Evolutionary conservation across 2,797 vertebrate genomes (phyloP).

Genomic region (Sphaeramia orbicularis): DNA sequence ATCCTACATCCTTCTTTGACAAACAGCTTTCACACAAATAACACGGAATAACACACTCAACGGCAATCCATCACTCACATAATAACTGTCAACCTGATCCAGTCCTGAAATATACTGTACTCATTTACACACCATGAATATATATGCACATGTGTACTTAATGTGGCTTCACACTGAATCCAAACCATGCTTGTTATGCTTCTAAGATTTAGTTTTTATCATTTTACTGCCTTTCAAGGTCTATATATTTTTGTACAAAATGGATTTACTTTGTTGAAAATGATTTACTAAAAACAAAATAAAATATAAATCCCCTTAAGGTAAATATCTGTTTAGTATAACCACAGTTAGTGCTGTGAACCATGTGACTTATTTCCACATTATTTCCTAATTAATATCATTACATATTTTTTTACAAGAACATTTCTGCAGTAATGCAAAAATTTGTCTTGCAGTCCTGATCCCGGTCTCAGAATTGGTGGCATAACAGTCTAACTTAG

Average conservation of each 20-base stretch:
- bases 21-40: slow-evolving; percentile 45
- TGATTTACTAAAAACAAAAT: slow-evolving; percentile 11
- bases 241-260: slow-evolving; percentile 13
- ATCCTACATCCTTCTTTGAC: slow-evolving; percentile 50
- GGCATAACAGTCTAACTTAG: slow-evolving; percentile 12
- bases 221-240: too few relatives aligned
- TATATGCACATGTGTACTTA: slow-evolving; percentile 1
- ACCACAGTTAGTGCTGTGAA: background rate
- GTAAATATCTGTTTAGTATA: slow-evolving; percentile 33
- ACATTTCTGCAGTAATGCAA: background rate
- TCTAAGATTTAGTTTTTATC: background rate
- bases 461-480: slow-evolving; percentile 3
- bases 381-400: slow-evolving; percentile 4
- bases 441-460: slow-evolving; percentile 3
- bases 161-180: slow-evolving; percentile 16
- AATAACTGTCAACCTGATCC: slow-evolving; percentile 35
- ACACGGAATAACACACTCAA: slow-evolving; percentile 20
- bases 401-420: background rate
- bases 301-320: slow-evolving; percentile 2
- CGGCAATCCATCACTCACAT: slow-evolving; percentile 34
- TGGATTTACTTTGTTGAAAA: slow-evolving; percentile 24
- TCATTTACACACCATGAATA: slow-evolving; percentile 31
- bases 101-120: slow-evolving; percentile 5
- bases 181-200: slow-evolving; percentile 6
- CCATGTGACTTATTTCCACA: background rate